Evolutionary conservation across 2,797 vertebrate species (phyloP).

Genomic region (Falco concolor): DNA sequence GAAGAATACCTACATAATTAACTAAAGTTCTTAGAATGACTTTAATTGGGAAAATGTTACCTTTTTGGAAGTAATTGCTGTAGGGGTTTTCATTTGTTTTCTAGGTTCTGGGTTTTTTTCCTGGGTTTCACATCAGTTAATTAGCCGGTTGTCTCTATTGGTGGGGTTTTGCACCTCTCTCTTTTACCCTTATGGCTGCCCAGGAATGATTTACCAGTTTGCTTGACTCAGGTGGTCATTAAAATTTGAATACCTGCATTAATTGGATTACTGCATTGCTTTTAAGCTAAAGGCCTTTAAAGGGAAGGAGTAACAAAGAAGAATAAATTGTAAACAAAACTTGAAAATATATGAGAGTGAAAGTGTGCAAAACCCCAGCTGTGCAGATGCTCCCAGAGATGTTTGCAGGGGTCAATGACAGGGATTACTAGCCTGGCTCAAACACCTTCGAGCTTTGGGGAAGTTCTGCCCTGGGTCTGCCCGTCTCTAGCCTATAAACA

Average conservation of each 20-base stretch:
- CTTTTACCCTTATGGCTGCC: slow-evolving; percentile 21
- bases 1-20: slow-evolving; percentile 65
- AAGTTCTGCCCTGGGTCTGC: not conserved
- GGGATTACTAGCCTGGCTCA: not conserved
- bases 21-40: slow-evolving; percentile 52
- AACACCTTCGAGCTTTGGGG: not conserved
- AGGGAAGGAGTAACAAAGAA: not conserved
- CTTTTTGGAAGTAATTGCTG: slow-evolving; percentile 63
- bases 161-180: slow-evolving; percentile 15
- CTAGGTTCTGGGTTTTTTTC: not conserved
- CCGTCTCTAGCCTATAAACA: not conserved
- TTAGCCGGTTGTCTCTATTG: slow-evolving; percentile 57
- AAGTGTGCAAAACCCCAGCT: not conserved
- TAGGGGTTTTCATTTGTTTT: slow-evolving; percentile 46
- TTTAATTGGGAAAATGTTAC: slow-evolving; percentile 69
- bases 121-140: slow-evolving; percentile 57
- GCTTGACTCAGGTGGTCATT: slow-evolving; percentile 34
- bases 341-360: not conserved
- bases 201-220: slow-evolving; percentile 42
- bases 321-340: not conserved
- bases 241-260: slow-evolving; percentile 47
- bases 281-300: slow-evolving; percentile 5
- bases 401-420: not conserved
- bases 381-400: not conserved
- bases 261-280: not conserved